Evolutionary conservation across 2,113 vertebrate genomes (phyloP), one percentile per base, ranked within the genome.

Genomic region (Ceyx margarethae): DNA sequence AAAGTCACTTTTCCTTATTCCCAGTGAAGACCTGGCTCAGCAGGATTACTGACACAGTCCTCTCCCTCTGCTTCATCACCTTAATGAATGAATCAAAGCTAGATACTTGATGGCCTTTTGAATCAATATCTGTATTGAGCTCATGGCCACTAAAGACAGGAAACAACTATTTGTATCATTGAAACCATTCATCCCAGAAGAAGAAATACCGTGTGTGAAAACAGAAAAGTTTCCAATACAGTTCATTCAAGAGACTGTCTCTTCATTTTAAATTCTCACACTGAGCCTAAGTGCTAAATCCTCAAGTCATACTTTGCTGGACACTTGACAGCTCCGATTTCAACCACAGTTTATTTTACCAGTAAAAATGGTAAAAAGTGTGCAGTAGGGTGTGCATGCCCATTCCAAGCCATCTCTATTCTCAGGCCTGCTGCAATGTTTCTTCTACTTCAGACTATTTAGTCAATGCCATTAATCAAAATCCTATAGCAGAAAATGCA

Each of bases 401-500:
- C 95, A 37, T 82, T 76, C 74, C 85, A 93, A 92, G 82, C 93
- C 46, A 85, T 75, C 82, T 91, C 90, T 95, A 69, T 96, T 96
- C 92, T 94, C 45, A 85, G 96, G 95, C 94, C 97, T 96, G 91
- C 94, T 95, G 94, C 94, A 88, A 40, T 62, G 93, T 95, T 96
- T 97, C 96, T 96, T 93, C 96, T 96, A 92, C 96, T 97, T 97
- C 97, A 97, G 97, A 98, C 97, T 97, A 96, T 97, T 97, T 97
- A 98, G 97, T 97, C 97, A 97, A 98, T 98, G 97, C 98, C 97
- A 98, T 98, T 98, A 98, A 98, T 98, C 98, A 98, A 98, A 98
- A 98, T 98, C 98, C 98, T 98, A 98, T 98, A 98, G 98, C 97
- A 97, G 98, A 98, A 98, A 98, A 98, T 98, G 98, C 99, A 99